Evolutionary conservation across 2,113 vertebrate genomes (phyloP).

Genomic region (Oryzias javanicus): DNA sequence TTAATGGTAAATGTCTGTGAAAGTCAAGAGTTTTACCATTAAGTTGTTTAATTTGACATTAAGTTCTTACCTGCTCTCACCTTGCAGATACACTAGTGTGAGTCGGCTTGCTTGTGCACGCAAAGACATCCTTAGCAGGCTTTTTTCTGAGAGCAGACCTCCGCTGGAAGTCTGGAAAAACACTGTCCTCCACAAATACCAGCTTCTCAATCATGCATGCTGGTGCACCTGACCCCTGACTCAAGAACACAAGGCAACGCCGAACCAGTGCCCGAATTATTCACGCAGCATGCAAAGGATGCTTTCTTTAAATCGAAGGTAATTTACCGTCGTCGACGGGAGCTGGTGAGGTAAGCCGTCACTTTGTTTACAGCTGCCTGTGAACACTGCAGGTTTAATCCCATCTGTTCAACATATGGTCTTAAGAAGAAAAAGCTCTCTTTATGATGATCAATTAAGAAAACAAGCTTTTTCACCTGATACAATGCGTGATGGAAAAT

Average conservation of each 20-base stretch:
- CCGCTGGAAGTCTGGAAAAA: constrained; percentile 62
- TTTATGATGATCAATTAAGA: constrained; percentile 53
- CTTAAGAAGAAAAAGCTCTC: constrained; percentile 13
- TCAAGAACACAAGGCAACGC: constrained; percentile 19
- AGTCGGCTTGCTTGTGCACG: constrained; percentile 18
- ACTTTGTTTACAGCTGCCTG: constrained; percentile 46
- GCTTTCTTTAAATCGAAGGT: constrained; percentile 36
- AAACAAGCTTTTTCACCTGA: constrained; percentile 57
- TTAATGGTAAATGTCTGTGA: constrained; percentile 36
- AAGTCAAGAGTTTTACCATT: constrained; percentile 31
- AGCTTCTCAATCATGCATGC: constrained; percentile 14
- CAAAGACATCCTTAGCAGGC: constrained; percentile 16
- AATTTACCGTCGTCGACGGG: constrained; percentile 54
- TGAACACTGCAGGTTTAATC: constrained; percentile 19
- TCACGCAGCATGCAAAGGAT: constrained; percentile 27
- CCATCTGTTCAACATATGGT: constrained; percentile 67
- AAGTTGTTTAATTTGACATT: constrained; percentile 16
- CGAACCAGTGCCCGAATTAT: constrained; percentile 41
- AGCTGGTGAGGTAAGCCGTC: constrained; percentile 30
- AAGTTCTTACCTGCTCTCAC: constrained; percentile 10
- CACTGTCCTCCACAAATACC: constrained; percentile 49
- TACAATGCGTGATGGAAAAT: constrained; percentile 64
- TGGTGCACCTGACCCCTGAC: constrained; percentile 35
- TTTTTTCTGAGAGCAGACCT: constrained; percentile 26
- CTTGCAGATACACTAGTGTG: constrained; percentile 1